Evolutionary conservation across 2,888 invertebrate species (phyloP), one percentile per base, ranked within the genome.

Genomic region (Parnassius mnemosyne): DNA sequence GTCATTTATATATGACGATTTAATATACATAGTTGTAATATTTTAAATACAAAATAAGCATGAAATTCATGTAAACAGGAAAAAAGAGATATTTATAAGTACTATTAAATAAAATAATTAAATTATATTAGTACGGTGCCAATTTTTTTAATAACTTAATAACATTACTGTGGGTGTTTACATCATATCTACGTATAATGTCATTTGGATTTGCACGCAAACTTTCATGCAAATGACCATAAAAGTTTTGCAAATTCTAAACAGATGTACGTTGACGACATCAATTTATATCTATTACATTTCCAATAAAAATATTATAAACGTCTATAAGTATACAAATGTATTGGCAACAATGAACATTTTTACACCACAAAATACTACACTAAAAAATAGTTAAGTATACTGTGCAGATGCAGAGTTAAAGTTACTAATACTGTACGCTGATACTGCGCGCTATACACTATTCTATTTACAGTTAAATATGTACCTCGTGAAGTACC

Each of bases 391-490:
- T 34, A 7, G 34, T 34, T 5, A n/a, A n/a, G n/a, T n/a, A 34
- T 34, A 20, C 20, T 20, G 34, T 7, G 34, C 34, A 34, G 34
- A 34, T 7, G 34, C 34, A 34, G 34, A 34, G 34, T 34, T 34
- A 34, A 34, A 34, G 5, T 34, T 7, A 34, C 34, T 7, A 20
- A 20, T 34, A 34, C 7, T 34, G 7, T 0, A 34, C 34, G 5
- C 34, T 34, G 7, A 34, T 34, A 34, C 34, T 34, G 34, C 7
- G 34, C 34, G 34, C 34, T 34, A 34, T 34, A 34, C 34, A 34
- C 55, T 61, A 66, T 64, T 60, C 63, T 63, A 63, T 66, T 65
- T 65, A 66, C 52, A 66, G 66, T 66, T 66, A 63, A 52, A 59
- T 63, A 59, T 55, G 63, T 62, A 57, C 34, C 34, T 34, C 34